Percentiles rank a stretch among this genome's conserved stretches.
Evolutionary conservation across 2,888 invertebrate species (phyloP).

Genomic region (Kryphioiulus occultus): DNA sequence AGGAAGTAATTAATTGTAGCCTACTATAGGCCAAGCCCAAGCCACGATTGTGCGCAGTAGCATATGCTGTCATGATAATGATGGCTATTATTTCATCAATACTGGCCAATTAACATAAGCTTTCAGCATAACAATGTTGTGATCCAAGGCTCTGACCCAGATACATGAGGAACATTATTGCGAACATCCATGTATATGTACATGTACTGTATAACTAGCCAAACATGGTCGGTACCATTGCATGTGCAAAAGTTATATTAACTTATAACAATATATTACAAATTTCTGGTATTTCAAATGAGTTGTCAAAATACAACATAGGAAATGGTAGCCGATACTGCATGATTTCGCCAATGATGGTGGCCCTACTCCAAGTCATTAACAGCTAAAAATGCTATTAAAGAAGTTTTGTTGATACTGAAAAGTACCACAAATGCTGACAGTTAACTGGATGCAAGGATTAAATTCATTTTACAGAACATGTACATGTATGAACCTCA

Average conservation of each 20-base stretch:
- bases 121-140: background rate
- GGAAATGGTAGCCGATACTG: too few species aligned
- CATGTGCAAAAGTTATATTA: background rate
- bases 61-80: background rate
- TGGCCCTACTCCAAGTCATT: too few species aligned
- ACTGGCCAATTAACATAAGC: conserved; percentile 10
- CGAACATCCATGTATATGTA: background rate
- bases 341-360: too few species aligned
- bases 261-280: background rate
- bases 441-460: too few species aligned
- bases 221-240: background rate
- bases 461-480: too few species aligned
- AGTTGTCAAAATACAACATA: too few species aligned
- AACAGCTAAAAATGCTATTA: too few species aligned
- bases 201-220: background rate
- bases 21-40: background rate
- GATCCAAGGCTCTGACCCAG: conserved; percentile 2
- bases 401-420: too few species aligned
- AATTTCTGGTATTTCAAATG: too few species aligned
- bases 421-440: too few species aligned
- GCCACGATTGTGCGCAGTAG: background rate
- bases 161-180: background rate
- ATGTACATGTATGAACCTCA: too few species aligned
- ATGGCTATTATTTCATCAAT: conserved; percentile 17
- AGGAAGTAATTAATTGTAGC: conserved; percentile 2